phyloP scores from a whole-genome alignment of 2,113 vertebrate species.

The Gymnocephalus cernua region DNA sequence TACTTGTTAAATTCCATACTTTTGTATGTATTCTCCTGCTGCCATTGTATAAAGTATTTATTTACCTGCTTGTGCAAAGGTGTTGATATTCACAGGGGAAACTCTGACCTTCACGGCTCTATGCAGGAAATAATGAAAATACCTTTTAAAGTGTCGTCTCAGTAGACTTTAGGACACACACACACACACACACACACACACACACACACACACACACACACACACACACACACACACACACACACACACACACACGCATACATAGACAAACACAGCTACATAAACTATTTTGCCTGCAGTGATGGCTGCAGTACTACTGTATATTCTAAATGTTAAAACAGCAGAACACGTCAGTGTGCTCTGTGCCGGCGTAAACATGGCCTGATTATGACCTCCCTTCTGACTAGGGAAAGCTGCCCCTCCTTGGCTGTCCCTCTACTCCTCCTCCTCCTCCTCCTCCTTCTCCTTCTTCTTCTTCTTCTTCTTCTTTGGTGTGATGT shows the following conservation, averaged over 20 bases:
- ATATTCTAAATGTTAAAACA: conserved; percentile 73
- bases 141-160: conserved; percentile 61
- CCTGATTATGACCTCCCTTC: conserved; percentile 85
- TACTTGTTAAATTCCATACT: conserved; percentile 27
- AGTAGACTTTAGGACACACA: conserved; percentile 34
- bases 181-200: conserved; percentile 17
- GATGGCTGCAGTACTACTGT: conserved; percentile 59
- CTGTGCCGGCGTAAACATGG: conserved; percentile 70
- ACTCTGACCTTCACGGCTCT: conserved; percentile 56
- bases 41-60: conserved; percentile 49
- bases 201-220: conserved; percentile 33
- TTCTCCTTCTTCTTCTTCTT: conserved; percentile 28
- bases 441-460: conserved; percentile 25
- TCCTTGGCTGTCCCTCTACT: conserved; percentile 54
- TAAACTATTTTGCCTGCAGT: conserved; percentile 69
- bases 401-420: conserved; percentile 72
- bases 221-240: conserved; percentile 22
- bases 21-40: conserved; percentile 42
- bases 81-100: conserved; percentile 40
- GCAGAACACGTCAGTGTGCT: conserved; percentile 58
- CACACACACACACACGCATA: conserved; percentile 13
- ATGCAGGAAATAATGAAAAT: conserved; percentile 64
- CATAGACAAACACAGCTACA: conserved; percentile 44
- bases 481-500: conserved; percentile 55
- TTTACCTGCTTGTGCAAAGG: conserved; percentile 53